phyloP scores from a whole-genome alignment of 2,113 vertebrate genomes.

The Hymenochirus boettgeri region DNA sequence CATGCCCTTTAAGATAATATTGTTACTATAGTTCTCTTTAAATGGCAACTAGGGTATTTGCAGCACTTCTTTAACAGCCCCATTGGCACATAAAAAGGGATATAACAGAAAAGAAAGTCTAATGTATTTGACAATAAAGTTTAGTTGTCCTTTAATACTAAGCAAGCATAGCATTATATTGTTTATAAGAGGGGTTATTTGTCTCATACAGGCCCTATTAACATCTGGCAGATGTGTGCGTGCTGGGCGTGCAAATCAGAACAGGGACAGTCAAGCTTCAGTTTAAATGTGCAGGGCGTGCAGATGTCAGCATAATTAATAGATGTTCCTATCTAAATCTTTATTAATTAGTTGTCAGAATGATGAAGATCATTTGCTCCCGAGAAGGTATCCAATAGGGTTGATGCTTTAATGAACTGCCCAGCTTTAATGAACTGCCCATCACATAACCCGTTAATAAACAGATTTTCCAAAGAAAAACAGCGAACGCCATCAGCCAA shows the following conservation, averaged over 20 bases:
- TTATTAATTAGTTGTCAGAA: not conserved
- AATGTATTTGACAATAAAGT: too few relatives aligned
- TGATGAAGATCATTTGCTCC: not conserved
- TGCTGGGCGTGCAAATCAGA: not conserved
- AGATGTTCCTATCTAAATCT: not conserved
- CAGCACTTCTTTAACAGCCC: too few relatives aligned
- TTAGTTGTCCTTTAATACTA: too few relatives aligned
- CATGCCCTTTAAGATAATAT: too few relatives aligned
- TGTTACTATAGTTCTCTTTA: too few relatives aligned
- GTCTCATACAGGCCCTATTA: not conserved
- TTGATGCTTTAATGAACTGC: slow-evolving; percentile 5
- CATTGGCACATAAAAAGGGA: too few relatives aligned
- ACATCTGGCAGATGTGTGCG: not conserved
- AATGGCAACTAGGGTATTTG: too few relatives aligned
- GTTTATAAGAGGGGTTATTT: too few relatives aligned
- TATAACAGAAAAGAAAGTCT: too few relatives aligned
- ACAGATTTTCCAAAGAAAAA: not conserved
- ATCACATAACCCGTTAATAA: not conserved
- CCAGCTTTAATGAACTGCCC: not conserved
- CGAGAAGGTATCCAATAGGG: not conserved
- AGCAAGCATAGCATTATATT: too few relatives aligned
- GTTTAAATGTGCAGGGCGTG: not conserved
- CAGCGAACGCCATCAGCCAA: not conserved
- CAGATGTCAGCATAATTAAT: not conserved
- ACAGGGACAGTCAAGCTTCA: not conserved